phyloP scores from a whole-genome alignment of 2,797 vertebrate species.

The Poeciliopsis presidionis region DNA sequence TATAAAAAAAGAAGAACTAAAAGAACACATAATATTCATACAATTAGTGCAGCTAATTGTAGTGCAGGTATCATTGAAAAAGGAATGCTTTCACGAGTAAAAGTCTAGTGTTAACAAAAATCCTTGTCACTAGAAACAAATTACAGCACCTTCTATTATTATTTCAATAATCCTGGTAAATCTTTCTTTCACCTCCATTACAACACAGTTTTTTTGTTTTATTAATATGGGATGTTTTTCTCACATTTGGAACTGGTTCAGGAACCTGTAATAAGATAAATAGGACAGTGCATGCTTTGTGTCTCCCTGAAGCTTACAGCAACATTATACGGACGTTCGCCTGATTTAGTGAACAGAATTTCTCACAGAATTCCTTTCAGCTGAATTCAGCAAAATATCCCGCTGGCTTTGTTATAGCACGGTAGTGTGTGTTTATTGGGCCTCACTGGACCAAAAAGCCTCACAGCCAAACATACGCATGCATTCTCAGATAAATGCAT shows the following conservation, averaged over 20 bases:
- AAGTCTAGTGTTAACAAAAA: neutral
- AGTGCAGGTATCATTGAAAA: constrained; percentile 18
- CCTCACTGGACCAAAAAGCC: constrained; percentile 50
- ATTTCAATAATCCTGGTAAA: constrained; percentile 14
- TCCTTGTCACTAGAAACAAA: neutral
- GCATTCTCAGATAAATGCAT: constrained; percentile 18
- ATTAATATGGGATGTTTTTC: constrained; percentile 38
- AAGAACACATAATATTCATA: constrained; percentile 14
- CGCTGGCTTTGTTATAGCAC: constrained; percentile 61
- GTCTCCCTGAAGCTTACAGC: constrained; percentile 52
- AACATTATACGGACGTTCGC: constrained; percentile 70
- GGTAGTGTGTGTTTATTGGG: constrained; percentile 67
- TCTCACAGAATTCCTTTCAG: constrained; percentile 51
- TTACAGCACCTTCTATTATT: constrained; percentile 10
- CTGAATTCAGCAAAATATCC: constrained; percentile 51
- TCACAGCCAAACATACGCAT: constrained; percentile 51
- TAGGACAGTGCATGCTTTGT: constrained; percentile 49
- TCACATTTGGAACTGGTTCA: constrained; percentile 27
- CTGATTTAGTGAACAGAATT: constrained; percentile 74
- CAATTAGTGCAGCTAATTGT: neutral
- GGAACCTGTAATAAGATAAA: constrained; percentile 52
- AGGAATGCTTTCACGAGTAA: neutral
- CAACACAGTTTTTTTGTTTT: constrained; percentile 16
- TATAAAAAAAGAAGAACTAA: neutral
- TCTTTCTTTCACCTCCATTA: constrained; percentile 1